These are phyloP conservation scores for Chorisops tibialis DNA, from an alignment of 2,888 invertebrate genomes.

Conservation along the genomic window DNA sequence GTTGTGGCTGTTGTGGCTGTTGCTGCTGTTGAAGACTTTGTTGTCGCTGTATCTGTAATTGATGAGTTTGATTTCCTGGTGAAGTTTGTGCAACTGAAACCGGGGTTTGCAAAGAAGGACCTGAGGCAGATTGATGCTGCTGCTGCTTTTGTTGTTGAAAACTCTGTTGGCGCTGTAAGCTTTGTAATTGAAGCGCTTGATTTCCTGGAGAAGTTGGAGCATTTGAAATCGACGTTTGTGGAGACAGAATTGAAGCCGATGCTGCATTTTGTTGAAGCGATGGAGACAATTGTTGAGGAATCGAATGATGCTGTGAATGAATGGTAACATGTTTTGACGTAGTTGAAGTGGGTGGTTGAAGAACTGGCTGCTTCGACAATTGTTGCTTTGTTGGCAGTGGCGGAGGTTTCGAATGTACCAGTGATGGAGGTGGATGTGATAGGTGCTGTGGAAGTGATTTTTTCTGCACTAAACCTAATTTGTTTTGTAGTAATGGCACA, in stretches of 20 bases:
- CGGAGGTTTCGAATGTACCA: constrained; percentile 1
- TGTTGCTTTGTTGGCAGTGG: neutral
- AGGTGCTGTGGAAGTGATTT: constrained; percentile 1
- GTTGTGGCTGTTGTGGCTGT: neutral
- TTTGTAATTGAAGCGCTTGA: constrained; percentile 2
- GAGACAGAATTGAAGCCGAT: neutral
- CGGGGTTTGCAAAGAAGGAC: neutral
- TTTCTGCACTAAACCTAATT: neutral
- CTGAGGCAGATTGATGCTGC: neutral
- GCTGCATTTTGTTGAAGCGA: constrained; percentile 13
- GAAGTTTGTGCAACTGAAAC: neutral
- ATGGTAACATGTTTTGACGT: constrained; percentile 10
- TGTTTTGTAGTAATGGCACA: neutral
- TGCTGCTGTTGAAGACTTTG: neutral
- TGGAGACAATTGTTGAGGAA: constrained; percentile 16
- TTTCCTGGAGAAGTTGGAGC: neutral
- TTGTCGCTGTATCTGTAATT: neutral
- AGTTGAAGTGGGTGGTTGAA: neutral
- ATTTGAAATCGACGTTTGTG: neutral
- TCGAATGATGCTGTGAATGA: constrained; percentile 16
- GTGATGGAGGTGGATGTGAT: constrained; percentile 11
- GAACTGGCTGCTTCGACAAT: neutral
- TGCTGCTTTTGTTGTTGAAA: constrained; percentile 7
- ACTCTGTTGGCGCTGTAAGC: constrained; percentile 10
- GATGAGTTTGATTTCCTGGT: neutral